phyloP scores from a whole-genome alignment of 2,113 vertebrate genomes.

The Todiramphus chloris region DNA sequence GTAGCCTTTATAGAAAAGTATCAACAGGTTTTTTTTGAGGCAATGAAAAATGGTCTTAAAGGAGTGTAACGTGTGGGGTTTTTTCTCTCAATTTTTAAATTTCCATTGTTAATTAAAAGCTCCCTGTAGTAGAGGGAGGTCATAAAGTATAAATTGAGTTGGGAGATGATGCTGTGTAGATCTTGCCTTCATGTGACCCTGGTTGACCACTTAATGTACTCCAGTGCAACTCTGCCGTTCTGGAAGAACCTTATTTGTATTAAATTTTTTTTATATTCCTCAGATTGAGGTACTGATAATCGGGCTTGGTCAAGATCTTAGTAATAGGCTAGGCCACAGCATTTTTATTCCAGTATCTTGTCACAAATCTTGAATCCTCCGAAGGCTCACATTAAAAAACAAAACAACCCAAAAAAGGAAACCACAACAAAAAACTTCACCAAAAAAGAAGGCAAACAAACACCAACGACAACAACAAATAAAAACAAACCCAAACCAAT shows the following conservation, averaged over 20 bases:
- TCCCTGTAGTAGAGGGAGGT: not conserved
- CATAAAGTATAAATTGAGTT: not conserved
- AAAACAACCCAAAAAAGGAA: not conserved
- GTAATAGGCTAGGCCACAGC: fast-evolving
- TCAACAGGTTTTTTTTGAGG: not conserved
- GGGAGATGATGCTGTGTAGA: not conserved
- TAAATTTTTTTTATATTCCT: not conserved
- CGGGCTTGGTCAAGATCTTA: not conserved
- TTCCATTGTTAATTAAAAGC: not conserved
- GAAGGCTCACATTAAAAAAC: not conserved
- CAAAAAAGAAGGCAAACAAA: not conserved
- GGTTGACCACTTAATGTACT: not conserved
- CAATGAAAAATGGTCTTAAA: not conserved
- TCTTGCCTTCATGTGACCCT: not conserved
- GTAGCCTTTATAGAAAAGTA: not conserved
- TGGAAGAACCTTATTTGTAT: not conserved
- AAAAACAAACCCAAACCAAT: not conserved
- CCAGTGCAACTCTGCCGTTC: not conserved
- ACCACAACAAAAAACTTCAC: not conserved
- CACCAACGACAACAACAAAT: not conserved
- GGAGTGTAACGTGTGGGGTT: not conserved
- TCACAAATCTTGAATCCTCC: not conserved
- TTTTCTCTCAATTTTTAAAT: not conserved
- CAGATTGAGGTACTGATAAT: not conserved
- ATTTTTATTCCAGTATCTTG: not conserved